These are phyloP conservation scores for Mizuhopecten yessoensis DNA, from an alignment of 1,140 invertebrate species.

Conservation along the genomic window DNA sequence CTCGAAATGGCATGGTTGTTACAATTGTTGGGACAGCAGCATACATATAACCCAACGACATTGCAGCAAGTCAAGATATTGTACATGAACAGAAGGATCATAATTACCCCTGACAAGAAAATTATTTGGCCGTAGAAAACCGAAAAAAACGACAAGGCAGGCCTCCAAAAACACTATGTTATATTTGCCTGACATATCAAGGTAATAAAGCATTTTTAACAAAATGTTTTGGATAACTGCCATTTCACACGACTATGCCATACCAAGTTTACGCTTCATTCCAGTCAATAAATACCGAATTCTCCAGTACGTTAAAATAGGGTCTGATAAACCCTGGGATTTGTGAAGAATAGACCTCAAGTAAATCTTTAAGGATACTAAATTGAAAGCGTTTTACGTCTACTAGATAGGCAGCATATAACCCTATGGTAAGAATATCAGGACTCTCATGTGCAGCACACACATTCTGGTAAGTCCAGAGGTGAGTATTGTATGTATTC, in stretches of 20 bases:
- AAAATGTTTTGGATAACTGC: conserved; percentile 45
- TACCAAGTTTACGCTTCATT: conserved; percentile 42
- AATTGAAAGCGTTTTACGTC: conserved; percentile 47
- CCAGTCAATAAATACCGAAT: conserved; percentile 46
- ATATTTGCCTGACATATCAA: conserved; percentile 37
- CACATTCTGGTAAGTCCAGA: conserved; percentile 26
- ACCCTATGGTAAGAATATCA: background rate
- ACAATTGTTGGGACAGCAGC: background rate
- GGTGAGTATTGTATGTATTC: background rate
- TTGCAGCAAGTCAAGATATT: conserved; percentile 3
- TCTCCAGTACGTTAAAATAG: conserved; percentile 41
- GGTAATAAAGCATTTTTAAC: background rate
- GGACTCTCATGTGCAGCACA: background rate
- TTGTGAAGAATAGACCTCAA: conserved; percentile 47
- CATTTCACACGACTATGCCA: conserved; percentile 42
- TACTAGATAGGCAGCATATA: conserved; percentile 47
- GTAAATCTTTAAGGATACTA: conserved; percentile 13
- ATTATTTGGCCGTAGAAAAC: conserved; percentile 44
- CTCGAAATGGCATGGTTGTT: background rate
- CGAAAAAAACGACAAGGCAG: conserved; percentile 42
- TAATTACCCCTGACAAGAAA: conserved; percentile 41
- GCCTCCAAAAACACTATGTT: conserved; percentile 38
- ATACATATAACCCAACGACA: conserved; percentile 36
- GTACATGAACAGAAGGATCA: background rate
- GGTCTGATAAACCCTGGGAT: conserved; percentile 25